Conservation (phyloP, 2,888 invertebrate genomes). For the Diaphora mendica region DNA sequence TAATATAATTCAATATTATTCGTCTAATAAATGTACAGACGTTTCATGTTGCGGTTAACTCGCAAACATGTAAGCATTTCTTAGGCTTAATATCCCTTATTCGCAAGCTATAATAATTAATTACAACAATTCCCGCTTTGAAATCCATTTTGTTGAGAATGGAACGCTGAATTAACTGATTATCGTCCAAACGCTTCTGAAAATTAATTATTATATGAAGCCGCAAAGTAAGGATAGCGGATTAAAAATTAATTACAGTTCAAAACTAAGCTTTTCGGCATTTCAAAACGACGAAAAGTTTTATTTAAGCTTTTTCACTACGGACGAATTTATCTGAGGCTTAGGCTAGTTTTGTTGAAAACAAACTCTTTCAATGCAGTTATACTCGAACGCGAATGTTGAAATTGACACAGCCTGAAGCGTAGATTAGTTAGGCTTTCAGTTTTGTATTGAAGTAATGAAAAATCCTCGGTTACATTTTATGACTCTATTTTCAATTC, state of each 20-base stretch:
- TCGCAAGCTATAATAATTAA: constrained; percentile 55
- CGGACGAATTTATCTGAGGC: constrained; percentile 41
- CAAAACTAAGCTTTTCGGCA: constrained; percentile 65
- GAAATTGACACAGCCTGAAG: not conserved
- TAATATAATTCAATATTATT: no score
- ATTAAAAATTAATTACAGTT: constrained; percentile 83
- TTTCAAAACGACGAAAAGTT: constrained; percentile 58
- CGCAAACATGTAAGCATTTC: constrained; percentile 32
- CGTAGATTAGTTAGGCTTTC: not conserved
- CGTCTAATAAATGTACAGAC: constrained; percentile 30
- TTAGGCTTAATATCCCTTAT: constrained; percentile 40
- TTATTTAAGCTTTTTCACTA: constrained; percentile 57
- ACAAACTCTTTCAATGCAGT: constrained; percentile 33
- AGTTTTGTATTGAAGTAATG: not conserved
- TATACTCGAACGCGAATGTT: not conserved
- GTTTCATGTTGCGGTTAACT: constrained; percentile 26
- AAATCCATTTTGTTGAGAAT: constrained; percentile 56
- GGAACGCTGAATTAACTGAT: constrained; percentile 64
- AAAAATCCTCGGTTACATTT: not conserved
- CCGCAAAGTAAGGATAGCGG: constrained; percentile 73
- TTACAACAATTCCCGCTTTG: constrained; percentile 50
- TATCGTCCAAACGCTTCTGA: constrained; percentile 62
- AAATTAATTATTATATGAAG: constrained; percentile 76
- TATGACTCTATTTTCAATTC: not conserved
- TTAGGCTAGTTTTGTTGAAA: constrained; percentile 37